Evolutionary conservation across 1,140 invertebrate species (phyloP).

Genomic region (Octopus sinensis): DNA sequence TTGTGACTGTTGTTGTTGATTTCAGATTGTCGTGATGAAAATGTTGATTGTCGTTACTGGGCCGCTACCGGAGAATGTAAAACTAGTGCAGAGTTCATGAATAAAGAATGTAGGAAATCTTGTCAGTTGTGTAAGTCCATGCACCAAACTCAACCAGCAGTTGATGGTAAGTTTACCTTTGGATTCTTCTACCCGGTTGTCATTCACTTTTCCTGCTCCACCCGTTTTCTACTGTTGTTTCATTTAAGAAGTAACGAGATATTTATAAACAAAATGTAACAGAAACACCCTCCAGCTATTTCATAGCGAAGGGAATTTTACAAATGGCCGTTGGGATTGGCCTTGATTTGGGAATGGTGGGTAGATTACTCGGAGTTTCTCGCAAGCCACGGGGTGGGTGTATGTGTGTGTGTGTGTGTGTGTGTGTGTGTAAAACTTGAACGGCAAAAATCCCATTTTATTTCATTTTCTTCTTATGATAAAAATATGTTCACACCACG

Average conservation of each 20-base stretch:
- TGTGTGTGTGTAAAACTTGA: neutral
- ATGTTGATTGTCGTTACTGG: slow-evolving; percentile 29
- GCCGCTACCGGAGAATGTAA: slow-evolving; percentile 26
- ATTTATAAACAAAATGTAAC: too few relatives aligned
- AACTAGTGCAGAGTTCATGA: slow-evolving; percentile 32
- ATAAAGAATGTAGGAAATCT: slow-evolving; percentile 26
- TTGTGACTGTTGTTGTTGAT: too few relatives aligned
- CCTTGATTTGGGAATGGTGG: neutral
- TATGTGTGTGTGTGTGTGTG: neutral
- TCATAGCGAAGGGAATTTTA: too few relatives aligned
- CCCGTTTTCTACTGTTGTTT: too few relatives aligned
- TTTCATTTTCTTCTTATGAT: neutral
- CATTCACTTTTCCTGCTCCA: too few relatives aligned
- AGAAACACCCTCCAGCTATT: too few relatives aligned
- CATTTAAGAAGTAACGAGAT: too few relatives aligned
- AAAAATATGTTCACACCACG: neutral
- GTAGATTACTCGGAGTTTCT: neutral
- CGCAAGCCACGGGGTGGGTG: neutral
- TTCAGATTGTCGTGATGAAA: slow-evolving; percentile 25
- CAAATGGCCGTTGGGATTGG: accelerated
- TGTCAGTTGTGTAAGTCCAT: slow-evolving; percentile 22
- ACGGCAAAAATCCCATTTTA: too few relatives aligned
- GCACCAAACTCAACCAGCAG: too few relatives aligned
- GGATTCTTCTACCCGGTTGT: too few relatives aligned
- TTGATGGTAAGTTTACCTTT: too few relatives aligned